phyloP scores from a whole-genome alignment of 1,140 invertebrate genomes.

The Penaeus vannamei region DNA sequence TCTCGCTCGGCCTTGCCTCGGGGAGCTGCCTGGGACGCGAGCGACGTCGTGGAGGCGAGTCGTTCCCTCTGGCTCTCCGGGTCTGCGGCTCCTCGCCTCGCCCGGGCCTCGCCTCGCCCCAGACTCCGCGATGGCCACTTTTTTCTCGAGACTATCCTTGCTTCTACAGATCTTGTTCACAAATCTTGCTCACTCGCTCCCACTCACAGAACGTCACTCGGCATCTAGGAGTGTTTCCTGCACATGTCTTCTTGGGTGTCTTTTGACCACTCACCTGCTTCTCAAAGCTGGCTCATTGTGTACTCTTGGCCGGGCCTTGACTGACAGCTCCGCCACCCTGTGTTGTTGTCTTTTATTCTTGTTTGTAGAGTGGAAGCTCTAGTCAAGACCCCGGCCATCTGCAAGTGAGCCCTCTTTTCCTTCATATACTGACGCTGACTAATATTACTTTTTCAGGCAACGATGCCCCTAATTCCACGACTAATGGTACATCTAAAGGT shows the following conservation, averaged over 20 bases:
- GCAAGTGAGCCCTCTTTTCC: constrained; percentile 53
- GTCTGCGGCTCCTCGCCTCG: no score
- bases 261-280: constrained; percentile 47
- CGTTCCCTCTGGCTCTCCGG: no score
- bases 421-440: constrained; percentile 64
- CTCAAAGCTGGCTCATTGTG: constrained; percentile 52
- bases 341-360: constrained; percentile 27
- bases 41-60: no score
- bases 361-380: constrained; percentile 27
- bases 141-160: constrained; percentile 7
- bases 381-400: constrained; percentile 36
- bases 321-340: constrained; percentile 25
- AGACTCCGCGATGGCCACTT: no score
- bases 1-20: no score
- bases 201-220: constrained; percentile 43
- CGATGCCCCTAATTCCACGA: constrained; percentile 69
- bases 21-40: no score
- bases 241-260: constrained; percentile 65
- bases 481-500: constrained; percentile 69
- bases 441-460: constrained; percentile 69
- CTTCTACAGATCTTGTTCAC: constrained; percentile 40
- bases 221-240: constrained; percentile 60
- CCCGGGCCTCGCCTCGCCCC: no score
- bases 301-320: constrained; percentile 18
- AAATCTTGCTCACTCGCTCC: constrained; percentile 49